Percentiles rank a stretch among this genome's conserved stretches.
Evolutionary conservation across 2,797 vertebrate species (phyloP).

Genomic region (Podarcis lilfordi): DNA sequence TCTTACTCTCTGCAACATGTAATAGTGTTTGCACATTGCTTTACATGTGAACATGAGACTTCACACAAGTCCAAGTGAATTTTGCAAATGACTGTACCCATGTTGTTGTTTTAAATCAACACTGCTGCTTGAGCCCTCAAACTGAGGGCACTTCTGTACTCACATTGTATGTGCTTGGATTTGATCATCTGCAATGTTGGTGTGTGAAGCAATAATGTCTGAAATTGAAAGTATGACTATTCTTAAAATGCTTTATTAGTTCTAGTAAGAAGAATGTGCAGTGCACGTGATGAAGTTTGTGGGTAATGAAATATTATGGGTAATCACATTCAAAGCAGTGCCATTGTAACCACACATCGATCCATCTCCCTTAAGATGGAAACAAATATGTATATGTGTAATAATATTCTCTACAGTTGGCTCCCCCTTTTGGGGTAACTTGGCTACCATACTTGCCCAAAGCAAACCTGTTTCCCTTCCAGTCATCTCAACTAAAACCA

Average conservation of each 20-base stretch:
- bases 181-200: too few relatives aligned
- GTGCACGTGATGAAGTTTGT: not conserved
- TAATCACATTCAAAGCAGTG: not conserved
- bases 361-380: not conserved
- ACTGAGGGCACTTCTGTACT: too few relatives aligned
- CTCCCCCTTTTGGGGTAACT: not conserved
- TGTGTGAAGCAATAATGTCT: too few relatives aligned
- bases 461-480: not conserved
- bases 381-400: not conserved
- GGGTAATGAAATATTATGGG: not conserved
- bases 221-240: not conserved
- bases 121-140: too few relatives aligned
- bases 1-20: too few relatives aligned
- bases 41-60: too few relatives aligned
- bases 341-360: not conserved
- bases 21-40: too few relatives aligned
- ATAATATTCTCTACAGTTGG: not conserved
- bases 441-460: not conserved
- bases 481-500: too few relatives aligned
- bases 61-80: too few relatives aligned
- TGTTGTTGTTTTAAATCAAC: too few relatives aligned
- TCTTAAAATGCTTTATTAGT: not conserved
- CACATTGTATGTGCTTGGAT: too few relatives aligned
- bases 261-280: not conserved
- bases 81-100: too few relatives aligned